Evolutionary conservation across 2,113 vertebrate genomes (phyloP).

Genomic region (Cynopterus brachyotis): DNA sequence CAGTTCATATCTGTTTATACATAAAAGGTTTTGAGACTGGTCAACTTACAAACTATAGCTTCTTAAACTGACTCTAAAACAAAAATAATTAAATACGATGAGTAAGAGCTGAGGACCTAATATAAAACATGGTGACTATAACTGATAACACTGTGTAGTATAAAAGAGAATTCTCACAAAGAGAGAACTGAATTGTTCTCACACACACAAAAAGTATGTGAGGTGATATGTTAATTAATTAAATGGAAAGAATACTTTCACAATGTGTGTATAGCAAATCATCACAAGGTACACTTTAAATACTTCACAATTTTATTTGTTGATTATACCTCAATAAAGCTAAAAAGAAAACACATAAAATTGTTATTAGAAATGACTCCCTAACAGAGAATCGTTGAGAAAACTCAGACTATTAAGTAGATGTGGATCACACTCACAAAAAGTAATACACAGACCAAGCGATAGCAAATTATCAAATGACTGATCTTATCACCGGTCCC

Average conservation of each 20-base stretch:
- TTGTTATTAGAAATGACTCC: background rate
- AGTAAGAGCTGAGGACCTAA: background rate
- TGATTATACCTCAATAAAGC: background rate
- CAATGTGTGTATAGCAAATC: background rate
- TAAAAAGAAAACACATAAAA: background rate
- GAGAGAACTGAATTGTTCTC: background rate
- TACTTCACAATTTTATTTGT: background rate
- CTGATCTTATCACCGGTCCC: background rate
- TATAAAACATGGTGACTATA: background rate
- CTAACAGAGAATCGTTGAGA: background rate
- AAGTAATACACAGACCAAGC: background rate
- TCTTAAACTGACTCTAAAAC: background rate
- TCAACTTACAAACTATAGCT: background rate
- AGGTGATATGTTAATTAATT: background rate
- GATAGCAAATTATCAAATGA: background rate
- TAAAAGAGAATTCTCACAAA: background rate
- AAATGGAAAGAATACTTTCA: background rate
- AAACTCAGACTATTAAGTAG: background rate
- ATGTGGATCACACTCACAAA: background rate
- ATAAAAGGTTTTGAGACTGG: background rate
- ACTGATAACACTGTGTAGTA: background rate
- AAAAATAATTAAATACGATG: background rate
- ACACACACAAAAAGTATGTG: background rate
- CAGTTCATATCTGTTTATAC: background rate
- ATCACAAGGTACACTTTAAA: background rate